phyloP scores from a whole-genome alignment of 2,797 vertebrate genomes.

The Lacerta agilis region DNA sequence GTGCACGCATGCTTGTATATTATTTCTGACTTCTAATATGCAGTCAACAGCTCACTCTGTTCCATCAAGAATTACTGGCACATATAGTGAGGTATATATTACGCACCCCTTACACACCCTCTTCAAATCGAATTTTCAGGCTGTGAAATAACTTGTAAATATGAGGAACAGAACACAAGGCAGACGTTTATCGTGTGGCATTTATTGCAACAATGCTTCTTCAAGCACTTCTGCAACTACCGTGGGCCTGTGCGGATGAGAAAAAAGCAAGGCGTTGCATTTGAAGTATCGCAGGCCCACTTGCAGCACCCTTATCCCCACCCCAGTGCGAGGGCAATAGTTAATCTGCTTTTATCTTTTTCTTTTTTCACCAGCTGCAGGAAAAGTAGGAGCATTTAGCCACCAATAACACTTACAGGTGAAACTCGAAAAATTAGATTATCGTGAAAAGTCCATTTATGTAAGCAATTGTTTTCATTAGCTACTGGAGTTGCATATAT shows the following conservation, averaged over 20 bases:
- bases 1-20: slow-evolving; percentile 7
- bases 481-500: too few species aligned
- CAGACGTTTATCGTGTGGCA: background rate
- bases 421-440: too few species aligned
- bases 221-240: background rate
- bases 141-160: slow-evolving; percentile 13
- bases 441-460: too few species aligned
- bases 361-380: background rate
- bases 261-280: background rate
- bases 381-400: background rate
- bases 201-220: background rate
- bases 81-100: background rate
- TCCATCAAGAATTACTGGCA: slow-evolving; percentile 7
- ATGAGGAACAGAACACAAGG: background rate
- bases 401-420: too few species aligned
- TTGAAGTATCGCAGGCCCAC: background rate
- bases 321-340: too few species aligned
- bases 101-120: background rate
- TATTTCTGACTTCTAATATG: slow-evolving; percentile 19
- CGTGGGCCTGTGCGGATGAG: background rate
- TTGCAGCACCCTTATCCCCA: too few species aligned
- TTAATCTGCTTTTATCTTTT: background rate
- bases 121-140: background rate
- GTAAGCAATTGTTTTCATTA: too few species aligned
- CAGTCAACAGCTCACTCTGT: background rate